A percentile compares a stretch with the other conserved stretches of the same genome.
Conservation (phyloP, 2,888 invertebrate genomes). For the Beris morrisii region DNA sequence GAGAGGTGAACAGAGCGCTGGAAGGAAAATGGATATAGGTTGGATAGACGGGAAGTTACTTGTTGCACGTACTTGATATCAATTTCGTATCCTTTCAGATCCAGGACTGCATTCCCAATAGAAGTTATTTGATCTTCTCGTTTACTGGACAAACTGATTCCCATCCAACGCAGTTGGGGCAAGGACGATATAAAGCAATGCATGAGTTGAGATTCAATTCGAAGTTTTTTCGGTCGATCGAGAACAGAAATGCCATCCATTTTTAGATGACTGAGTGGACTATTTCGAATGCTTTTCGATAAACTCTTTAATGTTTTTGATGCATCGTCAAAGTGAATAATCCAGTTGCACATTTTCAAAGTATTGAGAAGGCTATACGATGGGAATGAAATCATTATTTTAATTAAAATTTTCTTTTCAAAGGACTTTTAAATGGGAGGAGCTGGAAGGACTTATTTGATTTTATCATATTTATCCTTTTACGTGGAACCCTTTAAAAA, state of each 20-base stretch:
- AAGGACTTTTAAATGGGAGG: not conserved
- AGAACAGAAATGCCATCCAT: constrained; percentile 47
- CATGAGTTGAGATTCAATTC: constrained; percentile 46
- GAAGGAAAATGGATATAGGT: not conserved
- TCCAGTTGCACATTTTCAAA: constrained; percentile 49
- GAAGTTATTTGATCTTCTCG: constrained; percentile 48
- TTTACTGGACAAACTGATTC: constrained; percentile 47
- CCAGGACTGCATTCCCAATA: constrained; percentile 47
- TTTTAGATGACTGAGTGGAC: constrained; percentile 48
- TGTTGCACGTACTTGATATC: constrained; percentile 46
- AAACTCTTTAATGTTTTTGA: constrained; percentile 46
- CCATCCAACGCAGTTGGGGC: constrained; percentile 47
- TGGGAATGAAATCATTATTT: not conserved
- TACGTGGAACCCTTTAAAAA: too few relatives aligned
- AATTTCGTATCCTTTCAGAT: constrained; percentile 48
- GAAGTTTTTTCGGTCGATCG: constrained; percentile 45
- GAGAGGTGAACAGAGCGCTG: constrained; percentile 4
- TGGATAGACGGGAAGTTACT: not conserved
- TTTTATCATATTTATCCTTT: not conserved
- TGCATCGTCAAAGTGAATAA: constrained; percentile 47
- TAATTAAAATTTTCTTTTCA: not conserved
- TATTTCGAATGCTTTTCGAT: constrained; percentile 46
- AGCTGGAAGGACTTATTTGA: not conserved
- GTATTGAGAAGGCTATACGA: constrained; percentile 45
- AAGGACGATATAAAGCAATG: constrained; percentile 46